These are phyloP conservation scores for Polietes domitor DNA, from an alignment of 2,888 invertebrate genomes.

Conservation along the genomic window DNA sequence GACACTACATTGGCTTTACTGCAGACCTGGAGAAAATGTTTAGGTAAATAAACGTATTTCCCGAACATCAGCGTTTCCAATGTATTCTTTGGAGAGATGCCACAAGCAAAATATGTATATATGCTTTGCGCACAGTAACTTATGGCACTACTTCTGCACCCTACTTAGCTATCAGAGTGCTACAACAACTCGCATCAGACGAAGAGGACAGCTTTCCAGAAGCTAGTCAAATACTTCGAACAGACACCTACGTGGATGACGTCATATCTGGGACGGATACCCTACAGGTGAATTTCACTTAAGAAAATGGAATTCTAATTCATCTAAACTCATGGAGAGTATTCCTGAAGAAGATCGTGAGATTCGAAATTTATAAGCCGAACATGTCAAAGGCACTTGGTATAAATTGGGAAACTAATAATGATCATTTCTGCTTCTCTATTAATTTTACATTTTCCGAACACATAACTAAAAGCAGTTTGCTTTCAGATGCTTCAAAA, in stretches of 20 bases:
- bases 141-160: slow-evolving; percentile 44
- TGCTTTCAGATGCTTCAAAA: slow-evolving; percentile 55
- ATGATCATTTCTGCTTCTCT: slow-evolving; percentile 40
- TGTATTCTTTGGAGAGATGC: slow-evolving; percentile 38
- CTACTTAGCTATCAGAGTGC: slow-evolving; percentile 42
- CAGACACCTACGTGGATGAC: slow-evolving; percentile 50
- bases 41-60: slow-evolving; percentile 36
- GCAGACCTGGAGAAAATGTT: slow-evolving; percentile 59
- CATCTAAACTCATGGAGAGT: neutral
- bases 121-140: slow-evolving; percentile 46
- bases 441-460: slow-evolving; percentile 33
- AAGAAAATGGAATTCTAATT: slow-evolving; percentile 57
- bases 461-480: slow-evolving; percentile 33
- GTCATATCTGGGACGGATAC: slow-evolving; percentile 49
- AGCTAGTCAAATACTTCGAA: slow-evolving; percentile 15
- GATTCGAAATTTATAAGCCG: neutral
- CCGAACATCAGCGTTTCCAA: slow-evolving; percentile 43
- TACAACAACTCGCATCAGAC: slow-evolving; percentile 43
- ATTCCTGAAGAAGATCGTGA: slow-evolving; percentile 30
- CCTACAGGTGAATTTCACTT: slow-evolving; percentile 43
- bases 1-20: slow-evolving; percentile 35
- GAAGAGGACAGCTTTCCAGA: neutral
- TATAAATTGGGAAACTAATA: slow-evolving; percentile 40
- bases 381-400: slow-evolving; percentile 39
- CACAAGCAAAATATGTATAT: slow-evolving; percentile 29